phyloP scores from a whole-genome alignment of 2,113 vertebrate genomes.

The Nettapus auritus region DNA sequence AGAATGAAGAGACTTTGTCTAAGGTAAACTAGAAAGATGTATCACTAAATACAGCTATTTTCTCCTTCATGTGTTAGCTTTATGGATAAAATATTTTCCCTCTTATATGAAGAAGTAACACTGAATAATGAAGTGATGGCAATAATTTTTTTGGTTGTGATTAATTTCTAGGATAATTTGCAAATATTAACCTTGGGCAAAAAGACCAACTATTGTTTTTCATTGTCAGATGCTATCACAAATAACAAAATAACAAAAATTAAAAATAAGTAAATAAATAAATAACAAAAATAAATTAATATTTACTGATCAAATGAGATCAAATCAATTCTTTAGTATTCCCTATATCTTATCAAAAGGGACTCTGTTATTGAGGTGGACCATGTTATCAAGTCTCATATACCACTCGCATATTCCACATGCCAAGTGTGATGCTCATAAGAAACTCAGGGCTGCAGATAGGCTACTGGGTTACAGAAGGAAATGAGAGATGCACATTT shows the following conservation, averaged over 20 bases:
- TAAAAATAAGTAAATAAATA: no score
- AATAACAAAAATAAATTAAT: not conserved
- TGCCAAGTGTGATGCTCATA: not conserved
- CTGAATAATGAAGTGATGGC: not conserved
- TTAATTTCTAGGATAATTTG: not conserved
- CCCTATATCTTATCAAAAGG: not conserved
- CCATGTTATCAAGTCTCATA: not conserved
- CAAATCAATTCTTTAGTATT: not conserved
- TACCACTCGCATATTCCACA: not conserved
- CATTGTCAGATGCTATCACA: not conserved
- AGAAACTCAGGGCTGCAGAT: not conserved
- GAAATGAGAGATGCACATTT: not conserved
- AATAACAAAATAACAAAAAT: not conserved
- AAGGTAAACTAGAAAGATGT: not conserved
- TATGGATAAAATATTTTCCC: not conserved
- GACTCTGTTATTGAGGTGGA: not conserved
- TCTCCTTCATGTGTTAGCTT: not conserved
- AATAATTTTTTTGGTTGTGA: not conserved
- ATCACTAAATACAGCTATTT: not conserved
- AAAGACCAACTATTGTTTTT: not conserved
- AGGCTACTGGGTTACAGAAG: not conserved
- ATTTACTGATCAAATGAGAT: not conserved
- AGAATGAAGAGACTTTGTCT: not conserved
- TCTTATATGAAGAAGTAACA: not conserved
- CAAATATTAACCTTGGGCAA: not conserved